These are phyloP conservation scores for Chitala chitala DNA, from an alignment of 2,113 vertebrate genomes.

Conservation along the genomic window DNA sequence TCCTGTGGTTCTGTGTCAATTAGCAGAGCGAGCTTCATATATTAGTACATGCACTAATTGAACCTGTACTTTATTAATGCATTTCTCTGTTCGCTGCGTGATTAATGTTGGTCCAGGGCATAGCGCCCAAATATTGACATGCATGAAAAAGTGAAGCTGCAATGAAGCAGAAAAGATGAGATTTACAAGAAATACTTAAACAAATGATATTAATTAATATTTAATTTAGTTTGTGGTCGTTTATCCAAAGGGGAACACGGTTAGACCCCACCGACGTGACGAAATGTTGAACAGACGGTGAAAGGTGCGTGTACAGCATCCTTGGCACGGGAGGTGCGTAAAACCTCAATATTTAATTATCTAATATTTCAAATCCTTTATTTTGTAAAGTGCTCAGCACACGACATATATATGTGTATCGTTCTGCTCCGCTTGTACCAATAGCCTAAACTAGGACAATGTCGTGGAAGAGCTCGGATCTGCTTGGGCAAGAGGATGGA, in stretches of 20 bases:
- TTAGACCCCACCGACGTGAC: too few relatives aligned
- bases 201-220: too few relatives aligned
- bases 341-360: too few relatives aligned
- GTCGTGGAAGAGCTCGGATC: conserved; percentile 80
- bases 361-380: too few relatives aligned
- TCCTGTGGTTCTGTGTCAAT: not conserved
- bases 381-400: not conserved
- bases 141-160: not conserved
- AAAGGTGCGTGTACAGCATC: too few relatives aligned
- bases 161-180: too few relatives aligned
- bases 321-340: too few relatives aligned
- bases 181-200: too few relatives aligned
- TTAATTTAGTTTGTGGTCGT: too few relatives aligned
- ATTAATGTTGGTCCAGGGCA: not conserved
- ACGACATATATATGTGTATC: not conserved
- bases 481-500: conserved; percentile 93
- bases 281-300: too few relatives aligned
- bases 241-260: too few relatives aligned
- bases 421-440: conserved; percentile 35
- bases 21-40: conserved; percentile 29
- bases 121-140: not conserved
- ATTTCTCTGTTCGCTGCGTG: not conserved
- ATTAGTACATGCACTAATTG: not conserved
- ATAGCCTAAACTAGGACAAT: conserved; percentile 51
- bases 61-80: not conserved